phyloP scores from a whole-genome alignment of 2,113 vertebrate species.

The Arvicanthis niloticus region DNA sequence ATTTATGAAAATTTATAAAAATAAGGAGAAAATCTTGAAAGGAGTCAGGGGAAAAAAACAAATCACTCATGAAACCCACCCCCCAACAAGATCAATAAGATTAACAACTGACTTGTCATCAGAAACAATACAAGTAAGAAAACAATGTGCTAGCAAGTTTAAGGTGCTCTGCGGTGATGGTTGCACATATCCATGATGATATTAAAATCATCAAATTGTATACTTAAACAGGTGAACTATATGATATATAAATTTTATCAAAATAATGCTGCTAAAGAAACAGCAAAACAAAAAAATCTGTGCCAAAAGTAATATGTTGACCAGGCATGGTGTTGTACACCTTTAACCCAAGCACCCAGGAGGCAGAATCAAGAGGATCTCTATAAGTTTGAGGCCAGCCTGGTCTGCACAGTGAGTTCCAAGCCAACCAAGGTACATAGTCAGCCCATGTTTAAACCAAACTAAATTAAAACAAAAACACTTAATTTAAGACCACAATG shows the following conservation, averaged over 20 bases:
- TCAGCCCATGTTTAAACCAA: background rate
- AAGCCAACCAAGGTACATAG: background rate
- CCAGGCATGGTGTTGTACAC: background rate
- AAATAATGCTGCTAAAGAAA: conserved; percentile 21
- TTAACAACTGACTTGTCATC: background rate
- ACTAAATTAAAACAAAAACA: background rate
- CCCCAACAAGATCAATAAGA: background rate
- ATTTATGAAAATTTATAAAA: background rate
- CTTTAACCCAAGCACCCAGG: background rate
- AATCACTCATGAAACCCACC: background rate
- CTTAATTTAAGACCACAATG: conserved; percentile 28
- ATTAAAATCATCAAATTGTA: conserved; percentile 15
- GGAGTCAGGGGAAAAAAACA: background rate
- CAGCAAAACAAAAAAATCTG: background rate
- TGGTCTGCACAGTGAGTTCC: background rate
- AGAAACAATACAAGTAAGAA: background rate
- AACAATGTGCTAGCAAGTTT: conserved; percentile 12
- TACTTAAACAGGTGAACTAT: conserved; percentile 6
- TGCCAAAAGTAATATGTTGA: background rate
- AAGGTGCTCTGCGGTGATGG: background rate
- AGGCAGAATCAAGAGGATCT: background rate
- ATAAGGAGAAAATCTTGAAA: background rate
- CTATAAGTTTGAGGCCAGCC: background rate
- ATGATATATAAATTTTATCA: background rate
- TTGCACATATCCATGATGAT: background rate